phyloP scores from a whole-genome alignment of 2,797 vertebrate species.

The Gephyroberyx darwinii region DNA sequence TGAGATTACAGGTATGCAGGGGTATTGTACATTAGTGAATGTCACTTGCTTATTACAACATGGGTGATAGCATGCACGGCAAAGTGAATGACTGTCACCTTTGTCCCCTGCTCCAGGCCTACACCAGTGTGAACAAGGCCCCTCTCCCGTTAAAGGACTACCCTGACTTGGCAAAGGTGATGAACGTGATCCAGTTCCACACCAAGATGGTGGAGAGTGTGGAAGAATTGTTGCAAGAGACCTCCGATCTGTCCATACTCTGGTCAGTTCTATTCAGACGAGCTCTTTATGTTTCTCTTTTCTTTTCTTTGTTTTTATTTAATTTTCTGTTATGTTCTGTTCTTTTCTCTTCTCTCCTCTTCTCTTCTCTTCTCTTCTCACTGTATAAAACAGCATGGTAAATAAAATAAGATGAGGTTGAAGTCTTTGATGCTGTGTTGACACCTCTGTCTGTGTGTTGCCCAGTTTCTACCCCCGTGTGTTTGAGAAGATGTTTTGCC shows the following conservation, averaged over 20 bases:
- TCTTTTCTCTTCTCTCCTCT: neutral
- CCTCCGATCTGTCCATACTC: constrained; percentile 88
- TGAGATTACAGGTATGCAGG: constrained; percentile 88
- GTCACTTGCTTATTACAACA: neutral
- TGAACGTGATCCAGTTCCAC: constrained; percentile 93
- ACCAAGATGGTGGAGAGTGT: constrained; percentile 87
- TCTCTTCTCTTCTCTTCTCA: neutral
- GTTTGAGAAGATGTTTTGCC: constrained; percentile 89
- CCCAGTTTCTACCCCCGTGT: constrained; percentile 85
- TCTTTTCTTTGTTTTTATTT: neutral
- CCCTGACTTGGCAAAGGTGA: constrained; percentile 85
- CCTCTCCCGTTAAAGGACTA: constrained; percentile 84
- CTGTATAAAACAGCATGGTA: no score
- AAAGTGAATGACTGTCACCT: neutral
- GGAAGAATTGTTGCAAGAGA: constrained; percentile 85
- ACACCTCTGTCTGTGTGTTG: neutral
- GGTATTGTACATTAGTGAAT: neutral
- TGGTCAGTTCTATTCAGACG: constrained; percentile 76
- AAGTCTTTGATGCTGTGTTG: neutral
- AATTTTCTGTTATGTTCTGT: no score
- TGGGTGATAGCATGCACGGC: neutral
- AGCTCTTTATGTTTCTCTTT: neutral
- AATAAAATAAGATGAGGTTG: no score
- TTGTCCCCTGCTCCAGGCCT: constrained; percentile 79
- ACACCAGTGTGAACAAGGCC: constrained; percentile 89